These are phyloP conservation scores for Echiichthys vipera DNA, from an alignment of 2,797 vertebrate species.

Conservation along the genomic window DNA sequence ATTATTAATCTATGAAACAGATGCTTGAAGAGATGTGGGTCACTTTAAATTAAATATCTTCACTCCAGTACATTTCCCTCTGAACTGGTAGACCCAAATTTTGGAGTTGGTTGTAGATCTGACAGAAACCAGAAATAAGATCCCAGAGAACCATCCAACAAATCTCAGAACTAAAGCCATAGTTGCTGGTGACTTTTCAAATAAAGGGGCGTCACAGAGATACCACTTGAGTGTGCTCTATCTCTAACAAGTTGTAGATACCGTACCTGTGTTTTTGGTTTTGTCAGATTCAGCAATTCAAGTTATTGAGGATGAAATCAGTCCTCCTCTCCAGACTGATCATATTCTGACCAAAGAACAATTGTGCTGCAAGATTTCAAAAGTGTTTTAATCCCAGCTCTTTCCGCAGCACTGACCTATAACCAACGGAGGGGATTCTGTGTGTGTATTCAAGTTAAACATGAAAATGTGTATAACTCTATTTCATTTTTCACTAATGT, in stretches of 20 bases:
- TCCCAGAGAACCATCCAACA: constrained; percentile 18
- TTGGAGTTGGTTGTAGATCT: constrained; percentile 23
- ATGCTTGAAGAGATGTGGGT: constrained; percentile 23
- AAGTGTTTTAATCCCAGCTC: constrained; percentile 1
- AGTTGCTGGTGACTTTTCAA: constrained; percentile 30
- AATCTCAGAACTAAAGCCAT: constrained; percentile 12
- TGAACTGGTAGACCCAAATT: constrained; percentile 18
- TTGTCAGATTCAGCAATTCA: constrained; percentile 39
- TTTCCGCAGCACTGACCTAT: neutral
- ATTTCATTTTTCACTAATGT: neutral
- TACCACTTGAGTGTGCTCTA: constrained; percentile 22
- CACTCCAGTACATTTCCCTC: constrained; percentile 30
- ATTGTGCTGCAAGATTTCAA: neutral
- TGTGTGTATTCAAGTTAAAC: neutral
- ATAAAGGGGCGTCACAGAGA: constrained; percentile 6
- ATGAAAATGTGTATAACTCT: neutral
- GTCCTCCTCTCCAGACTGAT: constrained; percentile 10
- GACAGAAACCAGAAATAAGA: constrained; percentile 45
- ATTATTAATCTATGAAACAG: constrained; percentile 7
- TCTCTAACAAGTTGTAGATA: constrained; percentile 39
- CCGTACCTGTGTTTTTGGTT: constrained; percentile 25
- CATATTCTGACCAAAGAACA: constrained; percentile 19
- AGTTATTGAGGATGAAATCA: constrained; percentile 36
- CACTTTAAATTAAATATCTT: constrained; percentile 44
- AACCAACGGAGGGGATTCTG: neutral